Conservation (phyloP, 2,797 vertebrate genomes). For the Vespertilio murinus region DNA sequence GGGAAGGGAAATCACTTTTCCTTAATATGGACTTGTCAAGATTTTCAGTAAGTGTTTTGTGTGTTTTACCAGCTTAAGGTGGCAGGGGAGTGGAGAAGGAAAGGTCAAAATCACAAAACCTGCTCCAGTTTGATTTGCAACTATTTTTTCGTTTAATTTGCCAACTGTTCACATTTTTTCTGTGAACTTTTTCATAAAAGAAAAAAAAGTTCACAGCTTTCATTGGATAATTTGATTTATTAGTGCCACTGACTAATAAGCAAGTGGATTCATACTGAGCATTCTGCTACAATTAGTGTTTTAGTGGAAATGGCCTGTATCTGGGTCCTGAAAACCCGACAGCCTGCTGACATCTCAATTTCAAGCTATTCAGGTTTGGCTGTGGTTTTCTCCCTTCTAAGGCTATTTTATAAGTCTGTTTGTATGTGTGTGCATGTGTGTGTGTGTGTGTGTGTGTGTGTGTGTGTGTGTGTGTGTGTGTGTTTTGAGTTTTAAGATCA, state of each 20-base stretch:
- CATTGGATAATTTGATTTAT: constrained; percentile 51
- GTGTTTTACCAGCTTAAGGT: constrained; percentile 45
- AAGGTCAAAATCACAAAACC: constrained; percentile 58
- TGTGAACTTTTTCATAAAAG: constrained; percentile 33
- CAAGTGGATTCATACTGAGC: background rate
- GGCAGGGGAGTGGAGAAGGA: background rate
- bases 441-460: no score
- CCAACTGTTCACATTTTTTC: constrained; percentile 58
- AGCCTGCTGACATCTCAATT: background rate
- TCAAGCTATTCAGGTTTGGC: background rate
- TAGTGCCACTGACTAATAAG: constrained; percentile 10
- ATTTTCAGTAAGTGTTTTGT: constrained; percentile 20
- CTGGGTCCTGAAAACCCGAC: background rate
- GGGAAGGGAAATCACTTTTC: constrained; percentile 27
- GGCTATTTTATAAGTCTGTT: background rate
- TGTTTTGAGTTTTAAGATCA: background rate
- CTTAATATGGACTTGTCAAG: constrained; percentile 22
- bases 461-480: no score
- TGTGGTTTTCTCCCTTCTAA: background rate
- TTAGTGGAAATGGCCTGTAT: background rate
- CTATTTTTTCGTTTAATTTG: constrained; percentile 37
- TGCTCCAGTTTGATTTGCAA: constrained; percentile 64
- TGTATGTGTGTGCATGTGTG: no score
- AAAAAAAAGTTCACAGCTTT: constrained; percentile 53
- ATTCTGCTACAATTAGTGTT: background rate